A percentile compares a stretch with the other conserved stretches of the same genome.
Conservation (phyloP, 2,888 invertebrate genomes). For the Mimachlamys varia region DNA sequence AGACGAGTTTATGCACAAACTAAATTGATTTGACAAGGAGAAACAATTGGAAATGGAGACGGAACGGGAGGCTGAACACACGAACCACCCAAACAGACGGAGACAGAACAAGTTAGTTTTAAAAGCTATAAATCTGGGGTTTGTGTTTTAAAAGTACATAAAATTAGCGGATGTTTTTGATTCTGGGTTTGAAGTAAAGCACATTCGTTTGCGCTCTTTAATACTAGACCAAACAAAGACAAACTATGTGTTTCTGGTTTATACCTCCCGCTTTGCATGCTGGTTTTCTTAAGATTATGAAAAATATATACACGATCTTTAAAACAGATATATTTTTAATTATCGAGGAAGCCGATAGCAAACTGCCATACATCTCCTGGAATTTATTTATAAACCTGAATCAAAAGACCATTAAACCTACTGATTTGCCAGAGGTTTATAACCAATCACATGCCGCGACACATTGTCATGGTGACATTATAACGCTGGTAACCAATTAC, state of each 20-base stretch:
- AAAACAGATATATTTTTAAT: too few species aligned
- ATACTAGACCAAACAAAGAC: background rate
- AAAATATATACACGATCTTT: too few species aligned
- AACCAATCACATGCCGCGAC: too few species aligned
- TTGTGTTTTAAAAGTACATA: background rate
- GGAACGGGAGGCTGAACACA: background rate
- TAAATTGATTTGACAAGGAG: background rate
- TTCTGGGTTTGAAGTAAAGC: background rate
- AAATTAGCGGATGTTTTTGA: background rate
- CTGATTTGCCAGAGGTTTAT: too few species aligned
- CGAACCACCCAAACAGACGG: conserved; percentile 19
- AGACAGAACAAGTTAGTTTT: background rate
- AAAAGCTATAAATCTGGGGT: background rate
- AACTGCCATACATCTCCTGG: too few species aligned
- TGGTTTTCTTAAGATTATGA: too few species aligned
- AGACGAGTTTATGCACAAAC: background rate
- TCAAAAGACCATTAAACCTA: too few species aligned
- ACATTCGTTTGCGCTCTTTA: background rate
- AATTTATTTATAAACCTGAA: too few species aligned
- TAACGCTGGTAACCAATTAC: too few species aligned
- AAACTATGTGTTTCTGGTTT: background rate
- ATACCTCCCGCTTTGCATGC: too few species aligned
- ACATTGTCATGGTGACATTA: too few species aligned
- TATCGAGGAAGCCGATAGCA: too few species aligned
- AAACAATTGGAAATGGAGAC: background rate